Base-by-base conservation (phyloP, 2,113 vertebrate species). In the Antennarius striatus region DNA sequence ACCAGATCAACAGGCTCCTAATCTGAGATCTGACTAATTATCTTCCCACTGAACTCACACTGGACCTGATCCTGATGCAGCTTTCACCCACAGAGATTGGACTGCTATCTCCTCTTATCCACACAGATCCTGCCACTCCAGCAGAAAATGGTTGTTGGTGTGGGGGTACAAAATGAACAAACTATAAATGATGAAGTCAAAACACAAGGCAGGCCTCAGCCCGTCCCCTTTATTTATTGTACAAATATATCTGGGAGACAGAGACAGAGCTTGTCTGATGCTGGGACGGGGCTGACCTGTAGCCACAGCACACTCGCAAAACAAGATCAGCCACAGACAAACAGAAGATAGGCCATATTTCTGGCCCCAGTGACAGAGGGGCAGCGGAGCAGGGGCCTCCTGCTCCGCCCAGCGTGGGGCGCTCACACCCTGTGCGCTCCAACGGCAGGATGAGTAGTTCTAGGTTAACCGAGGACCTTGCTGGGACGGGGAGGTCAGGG, bases 231-330 rank as follows among this genome's bases (percentile, higher is more conserved):
- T 89, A 90, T 91, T 92, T 90, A 82, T 90, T 91, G 72, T 86
- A 80, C 74, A 84, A 84, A 91, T 90, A 92, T 90, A 89, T 90
- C 88, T 87, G 58, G 57, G 83, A 81, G 86, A 89, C 88, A 83
- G 87, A 91, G 90, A 92, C 88, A 87, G 84, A 79, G 83, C 73
- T 71, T 62, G 80, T 87, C 82, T 86, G 83, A 78, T 75, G 75
- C 80, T 60, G 50, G 62, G 74, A 71, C 76, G 67, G 53, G 14
- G 5, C 71, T 69, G 75, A 77, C 55, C 77, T 77, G 84, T 89
- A 91, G 86, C 73, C 88, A 91, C 84, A 90, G 89, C 90, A 91
- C 84, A 56, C 82, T 81, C 46, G 82, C 88, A 86, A 90, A 92
- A 91, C 92, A 92, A 90, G 83, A 84, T 59, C 8, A 12, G 81